Conservation (phyloP, 2,797 vertebrate species). For the Emys orbicularis region DNA sequence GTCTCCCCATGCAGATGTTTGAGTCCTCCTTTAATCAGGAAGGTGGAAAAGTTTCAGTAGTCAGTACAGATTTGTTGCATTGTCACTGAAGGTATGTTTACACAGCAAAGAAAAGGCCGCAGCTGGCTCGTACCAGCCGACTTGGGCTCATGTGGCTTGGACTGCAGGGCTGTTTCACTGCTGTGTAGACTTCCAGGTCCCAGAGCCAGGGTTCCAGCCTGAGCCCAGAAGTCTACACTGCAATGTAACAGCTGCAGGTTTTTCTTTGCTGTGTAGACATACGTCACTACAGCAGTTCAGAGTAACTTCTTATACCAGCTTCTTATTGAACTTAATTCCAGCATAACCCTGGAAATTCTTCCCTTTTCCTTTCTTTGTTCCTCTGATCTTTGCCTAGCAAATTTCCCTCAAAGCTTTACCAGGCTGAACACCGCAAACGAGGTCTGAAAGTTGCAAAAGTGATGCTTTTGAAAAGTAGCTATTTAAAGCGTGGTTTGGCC, state of each 20-base stretch:
- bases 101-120: neutral
- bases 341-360: neutral
- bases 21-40: neutral
- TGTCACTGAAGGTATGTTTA: neutral
- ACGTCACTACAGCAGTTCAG: slow-evolving; percentile 48
- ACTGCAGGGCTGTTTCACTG: neutral
- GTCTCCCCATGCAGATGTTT: slow-evolving; percentile 29
- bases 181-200: neutral
- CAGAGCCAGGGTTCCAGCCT: neutral
- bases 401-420: neutral
- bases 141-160: neutral
- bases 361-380: neutral
- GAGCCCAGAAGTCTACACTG: neutral
- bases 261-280: neutral
- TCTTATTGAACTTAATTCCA: neutral
- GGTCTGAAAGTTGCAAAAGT: neutral
- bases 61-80: neutral
- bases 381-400: neutral
- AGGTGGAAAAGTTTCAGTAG: neutral
- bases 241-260: neutral
- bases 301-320: neutral
- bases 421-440: neutral
- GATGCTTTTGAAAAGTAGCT: neutral
- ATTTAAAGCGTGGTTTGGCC: neutral
- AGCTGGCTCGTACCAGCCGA: neutral